phyloP scores from a whole-genome alignment of 2,888 invertebrate genomes.

The Cyclophora albipunctata region DNA sequence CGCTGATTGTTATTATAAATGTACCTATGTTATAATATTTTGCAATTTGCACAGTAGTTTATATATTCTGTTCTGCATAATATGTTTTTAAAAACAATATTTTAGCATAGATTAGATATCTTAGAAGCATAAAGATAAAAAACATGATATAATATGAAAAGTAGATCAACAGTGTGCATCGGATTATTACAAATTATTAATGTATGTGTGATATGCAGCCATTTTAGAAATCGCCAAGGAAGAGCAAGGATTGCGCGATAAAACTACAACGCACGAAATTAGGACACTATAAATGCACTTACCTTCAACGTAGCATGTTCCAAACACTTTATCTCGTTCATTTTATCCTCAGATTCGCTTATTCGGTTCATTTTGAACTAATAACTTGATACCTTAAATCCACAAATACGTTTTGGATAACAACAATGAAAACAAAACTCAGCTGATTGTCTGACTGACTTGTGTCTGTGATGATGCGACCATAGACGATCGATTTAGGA shows the following conservation, averaged over 20 bases:
- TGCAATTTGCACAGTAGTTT: too few species aligned
- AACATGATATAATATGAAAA: too few species aligned
- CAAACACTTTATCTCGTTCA: conserved; percentile 94
- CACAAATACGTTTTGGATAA: background rate
- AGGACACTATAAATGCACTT: conserved; percentile 19
- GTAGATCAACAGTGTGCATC: too few species aligned
- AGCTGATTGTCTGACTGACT: conserved; percentile 49
- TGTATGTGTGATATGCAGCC: background rate
- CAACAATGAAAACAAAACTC: conserved; percentile 67
- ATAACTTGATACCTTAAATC: too few species aligned
- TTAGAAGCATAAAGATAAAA: too few species aligned
- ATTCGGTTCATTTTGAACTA: background rate
- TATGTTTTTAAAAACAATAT: too few species aligned
- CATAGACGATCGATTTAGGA: background rate
- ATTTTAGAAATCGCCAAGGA: background rate
- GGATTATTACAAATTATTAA: too few species aligned
- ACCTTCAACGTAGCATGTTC: conserved; percentile 98
- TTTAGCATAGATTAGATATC: too few species aligned
- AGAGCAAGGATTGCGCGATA: background rate
- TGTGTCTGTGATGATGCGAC: background rate
- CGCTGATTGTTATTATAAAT: too few species aligned
- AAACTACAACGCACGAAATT: background rate
- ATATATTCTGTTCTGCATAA: too few species aligned
- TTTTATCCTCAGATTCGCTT: conserved; percentile 44
- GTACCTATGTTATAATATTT: too few species aligned